Percentiles rank a stretch among this genome's conserved stretches.
phyloP scores from a whole-genome alignment of 2,797 vertebrate species.

The Lindbergichthys nudifrons region DNA sequence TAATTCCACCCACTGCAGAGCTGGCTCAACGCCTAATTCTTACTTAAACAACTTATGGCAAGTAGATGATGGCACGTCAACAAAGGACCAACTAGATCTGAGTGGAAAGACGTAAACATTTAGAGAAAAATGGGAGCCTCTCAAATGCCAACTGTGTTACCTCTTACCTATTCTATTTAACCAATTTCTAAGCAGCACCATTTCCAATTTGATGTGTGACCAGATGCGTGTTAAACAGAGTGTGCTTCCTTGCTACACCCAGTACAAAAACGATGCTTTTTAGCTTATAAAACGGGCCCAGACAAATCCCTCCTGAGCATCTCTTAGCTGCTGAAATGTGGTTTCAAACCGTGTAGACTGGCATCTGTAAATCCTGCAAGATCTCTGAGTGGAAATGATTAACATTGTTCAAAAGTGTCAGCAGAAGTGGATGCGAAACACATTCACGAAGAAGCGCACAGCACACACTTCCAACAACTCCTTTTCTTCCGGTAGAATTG shows the following conservation, averaged over 20 bases:
- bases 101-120: conserved; percentile 37
- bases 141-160: conserved; percentile 38
- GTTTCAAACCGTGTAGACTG: conserved; percentile 44
- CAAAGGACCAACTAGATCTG: conserved; percentile 32
- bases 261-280: conserved; percentile 49
- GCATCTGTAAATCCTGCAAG: conserved; percentile 56
- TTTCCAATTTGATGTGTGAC: conserved; percentile 57
- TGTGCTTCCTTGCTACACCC: conserved; percentile 39
- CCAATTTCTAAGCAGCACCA: conserved; percentile 51
- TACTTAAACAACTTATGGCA: conserved; percentile 38
- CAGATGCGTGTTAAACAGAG: conserved; percentile 52
- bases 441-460: conserved; percentile 64
- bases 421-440: conserved; percentile 71
- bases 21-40: conserved; percentile 11
- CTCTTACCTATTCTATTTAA: conserved; percentile 30
- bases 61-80: conserved; percentile 59
- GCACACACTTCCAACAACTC: conserved; percentile 50
- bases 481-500: conserved; percentile 31
- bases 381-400: conserved; percentile 61
- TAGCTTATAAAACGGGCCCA: conserved; percentile 58
- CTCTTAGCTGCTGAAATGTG: conserved; percentile 52
- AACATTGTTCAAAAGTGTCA: conserved; percentile 66
- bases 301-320: conserved; percentile 54
- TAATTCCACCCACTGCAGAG: conserved; percentile 13
- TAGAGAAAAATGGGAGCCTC: conserved; percentile 14